Base-by-base conservation (phyloP, 2,113 vertebrate species). In the Halcyon malimbica region DNA sequence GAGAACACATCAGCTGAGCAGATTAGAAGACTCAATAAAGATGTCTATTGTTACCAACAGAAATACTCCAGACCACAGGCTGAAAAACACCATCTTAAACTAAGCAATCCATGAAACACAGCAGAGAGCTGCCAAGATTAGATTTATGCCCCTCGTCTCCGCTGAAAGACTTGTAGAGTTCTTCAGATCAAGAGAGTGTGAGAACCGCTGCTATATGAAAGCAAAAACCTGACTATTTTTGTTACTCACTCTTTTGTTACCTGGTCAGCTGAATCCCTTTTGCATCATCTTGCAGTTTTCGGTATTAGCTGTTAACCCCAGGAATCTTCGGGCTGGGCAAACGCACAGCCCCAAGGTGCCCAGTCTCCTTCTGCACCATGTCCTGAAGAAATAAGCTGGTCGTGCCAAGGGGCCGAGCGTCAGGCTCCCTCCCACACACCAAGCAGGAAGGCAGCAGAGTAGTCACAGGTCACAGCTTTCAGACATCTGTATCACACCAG, bases 31-130 rank as follows among this genome's bases (percentile, higher is more conserved):
- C 69, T 94, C 73, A 84, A 14, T 74, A 81, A 90, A 86, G 59
- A 74, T 0, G 8, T 48, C 53, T 82, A 67, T 79, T 96, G 94
- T 96, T 87, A 89, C 87, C 35, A 78, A 73, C 20, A 91, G 83
- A 90, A 96, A 94, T 62, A 56, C 60, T 68, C 60, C 26, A 92
- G 91, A 86, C 65, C 76, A 62, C 68, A 89, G 64, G 56, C 76
- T 89, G 89, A 94, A 96, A 96, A 35, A 24, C 20, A 84, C 80
- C 68, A 78, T 81, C 89, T 75, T 70, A 92, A 94, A 89, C 69
- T 71, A 79, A 84, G 74, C 21, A 91, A 93, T 69, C 65, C 24
- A 31, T 29, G 46, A 76, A 92, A 94, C 93, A 82, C 6, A 91
- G 53, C 48, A 46, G 76, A 90, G 19, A 75, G 65, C 73, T 79